Evolutionary conservation across 92 coral and sea anemone species (phyloP), one percentile per base, ranked within the genome.

Genomic region (Chrysogorgia sp.): DNA sequence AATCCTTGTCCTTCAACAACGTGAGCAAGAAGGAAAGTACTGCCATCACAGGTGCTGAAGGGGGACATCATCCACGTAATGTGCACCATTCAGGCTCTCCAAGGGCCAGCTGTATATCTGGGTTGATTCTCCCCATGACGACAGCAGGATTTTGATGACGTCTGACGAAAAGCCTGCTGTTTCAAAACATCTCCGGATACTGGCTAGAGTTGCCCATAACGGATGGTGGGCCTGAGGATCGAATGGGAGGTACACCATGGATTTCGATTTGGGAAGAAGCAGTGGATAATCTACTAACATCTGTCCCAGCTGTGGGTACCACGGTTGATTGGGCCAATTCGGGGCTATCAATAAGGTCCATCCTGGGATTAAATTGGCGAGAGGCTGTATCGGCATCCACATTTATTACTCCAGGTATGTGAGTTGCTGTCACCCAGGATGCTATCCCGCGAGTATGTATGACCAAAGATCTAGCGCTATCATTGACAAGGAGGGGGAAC

Each of bases 301-400:
- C n/a, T n/a, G n/a, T n/a, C n/a, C n/a, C n/a, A n/a, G n/a, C n/a
- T n/a, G n/a, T n/a, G n/a, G n/a, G n/a, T n/a, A n/a, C n/a, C n/a
- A n/a, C n/a, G n/a, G n/a, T n/a, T n/a, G n/a, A n/a, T n/a, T n/a
- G n/a, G n/a, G n/a, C n/a, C n/a, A n/a, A n/a, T n/a, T n/a, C n/a
- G n/a, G n/a, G n/a, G n/a, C n/a, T n/a, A n/a, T n/a, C n/a, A n/a
- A n/a, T n/a, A n/a, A n/a, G n/a, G n/a, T 88, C 87, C 33, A 75
- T 49, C 57, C 81, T 48, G 45, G 64, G 52, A 24, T 82, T 63
- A 74, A 84, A 80, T 19, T 60, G 67, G 8, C 84, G 66, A 1
- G 92, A 84, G 14, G 85, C 88, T 28, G 35, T 90, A 90, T 91
- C 93, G 83, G 82, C 97, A 52, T 77, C 83, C 14, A 22, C 40